Conservation (phyloP, 2,113 vertebrate genomes). For the Notiomystis cincta region DNA sequence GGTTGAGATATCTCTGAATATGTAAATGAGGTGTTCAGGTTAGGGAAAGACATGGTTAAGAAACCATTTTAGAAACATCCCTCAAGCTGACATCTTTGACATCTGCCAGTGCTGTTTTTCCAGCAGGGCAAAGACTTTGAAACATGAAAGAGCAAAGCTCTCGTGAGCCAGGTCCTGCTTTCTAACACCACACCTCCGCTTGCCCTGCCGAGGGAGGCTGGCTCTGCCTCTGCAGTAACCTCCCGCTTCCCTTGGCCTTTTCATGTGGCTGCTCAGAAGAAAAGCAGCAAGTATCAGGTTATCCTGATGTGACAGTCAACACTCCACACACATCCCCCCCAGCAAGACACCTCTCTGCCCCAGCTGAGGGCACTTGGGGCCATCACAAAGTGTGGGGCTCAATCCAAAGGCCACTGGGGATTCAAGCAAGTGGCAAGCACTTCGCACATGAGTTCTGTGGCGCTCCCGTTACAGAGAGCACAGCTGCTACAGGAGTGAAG, state of each 20-base stretch:
- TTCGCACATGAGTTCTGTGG: rapidly evolving
- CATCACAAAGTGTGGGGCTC: rapidly evolving
- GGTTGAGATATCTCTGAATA: not conserved
- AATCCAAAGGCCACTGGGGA: not conserved
- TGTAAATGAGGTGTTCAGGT: not conserved
- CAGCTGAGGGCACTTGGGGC: not conserved
- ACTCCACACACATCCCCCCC: too few relatives aligned
- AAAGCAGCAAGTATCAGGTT: not conserved
- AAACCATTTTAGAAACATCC: not conserved
- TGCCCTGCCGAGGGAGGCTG: not conserved
- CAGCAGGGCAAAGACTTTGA: not conserved
- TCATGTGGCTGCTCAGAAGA: rapidly evolving
- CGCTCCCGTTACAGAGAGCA: not conserved
- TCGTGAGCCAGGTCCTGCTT: not conserved
- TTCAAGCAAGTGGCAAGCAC: rapidly evolving
- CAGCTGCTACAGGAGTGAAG: not conserved
- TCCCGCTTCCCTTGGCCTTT: not conserved
- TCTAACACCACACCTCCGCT: not conserved
- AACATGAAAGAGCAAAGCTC: rapidly evolving
- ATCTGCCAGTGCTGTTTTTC: not conserved
- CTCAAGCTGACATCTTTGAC: not conserved
- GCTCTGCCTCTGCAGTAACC: not conserved
- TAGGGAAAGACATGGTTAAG: not conserved
- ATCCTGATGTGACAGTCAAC: not conserved
- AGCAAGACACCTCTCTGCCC: not conserved